A percentile compares a stretch with the other conserved stretches of the same genome.
Evolutionary conservation across 2,797 vertebrate genomes (phyloP).

Genomic region (Vireo griseus): DNA sequence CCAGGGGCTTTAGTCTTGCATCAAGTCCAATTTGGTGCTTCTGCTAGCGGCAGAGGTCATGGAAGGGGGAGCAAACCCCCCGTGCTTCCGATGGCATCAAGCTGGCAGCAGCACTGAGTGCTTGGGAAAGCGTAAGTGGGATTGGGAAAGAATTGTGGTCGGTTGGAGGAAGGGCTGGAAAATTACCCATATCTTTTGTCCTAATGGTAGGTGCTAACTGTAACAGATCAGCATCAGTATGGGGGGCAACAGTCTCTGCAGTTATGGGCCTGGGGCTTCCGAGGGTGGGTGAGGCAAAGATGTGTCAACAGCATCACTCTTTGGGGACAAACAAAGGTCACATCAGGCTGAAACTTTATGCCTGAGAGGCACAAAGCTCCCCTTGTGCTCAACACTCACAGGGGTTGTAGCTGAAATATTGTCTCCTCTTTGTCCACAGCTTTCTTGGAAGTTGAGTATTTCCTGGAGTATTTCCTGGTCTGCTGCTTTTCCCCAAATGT

Average conservation of each 20-base stretch:
- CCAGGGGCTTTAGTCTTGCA: not conserved
- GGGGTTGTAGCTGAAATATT: not conserved
- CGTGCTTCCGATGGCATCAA: accelerated
- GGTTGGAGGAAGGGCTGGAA: not conserved
- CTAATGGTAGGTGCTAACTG: not conserved
- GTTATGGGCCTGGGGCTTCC: accelerated
- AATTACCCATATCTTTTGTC: not conserved
- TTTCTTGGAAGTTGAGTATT: not conserved
- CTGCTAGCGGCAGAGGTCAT: accelerated
- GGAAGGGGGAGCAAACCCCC: accelerated
- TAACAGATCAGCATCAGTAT: not conserved
- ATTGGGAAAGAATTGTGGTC: not conserved
- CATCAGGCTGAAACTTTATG: accelerated
- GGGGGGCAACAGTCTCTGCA: not conserved
- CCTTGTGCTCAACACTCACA: accelerated
- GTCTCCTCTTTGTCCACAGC: not conserved
- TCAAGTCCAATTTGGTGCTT: not conserved
- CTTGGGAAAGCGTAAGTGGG: not conserved
- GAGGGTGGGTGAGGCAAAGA: not conserved
- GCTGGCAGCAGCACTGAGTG: not conserved
- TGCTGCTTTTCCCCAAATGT: not conserved
- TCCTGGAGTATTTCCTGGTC: accelerated
- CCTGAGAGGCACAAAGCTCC: not conserved
- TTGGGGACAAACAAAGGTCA: not conserved
- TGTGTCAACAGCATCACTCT: not conserved